phyloP scores from a whole-genome alignment of 2,113 vertebrate species.

The Furnarius figulus region DNA sequence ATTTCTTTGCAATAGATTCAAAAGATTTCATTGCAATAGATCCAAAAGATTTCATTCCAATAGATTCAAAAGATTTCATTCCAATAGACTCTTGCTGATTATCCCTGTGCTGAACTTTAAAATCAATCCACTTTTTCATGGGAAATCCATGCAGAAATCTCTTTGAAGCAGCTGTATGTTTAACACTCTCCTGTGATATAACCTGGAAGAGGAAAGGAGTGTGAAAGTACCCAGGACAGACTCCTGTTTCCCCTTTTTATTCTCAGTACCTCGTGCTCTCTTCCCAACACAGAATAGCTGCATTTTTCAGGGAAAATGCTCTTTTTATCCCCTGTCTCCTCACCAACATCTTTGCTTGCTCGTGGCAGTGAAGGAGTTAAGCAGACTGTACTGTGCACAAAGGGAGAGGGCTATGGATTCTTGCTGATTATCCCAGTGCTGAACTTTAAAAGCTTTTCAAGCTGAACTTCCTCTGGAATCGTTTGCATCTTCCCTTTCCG shows the following conservation, averaged over 20 bases:
- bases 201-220: background rate
- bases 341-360: background rate
- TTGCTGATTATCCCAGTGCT: background rate
- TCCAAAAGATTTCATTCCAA: too few species aligned
- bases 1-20: too few species aligned
- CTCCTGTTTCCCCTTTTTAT: background rate
- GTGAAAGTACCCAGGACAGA: background rate
- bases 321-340: background rate
- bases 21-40: too few species aligned
- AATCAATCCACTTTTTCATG: background rate
- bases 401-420: background rate
- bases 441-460: slow-evolving; percentile 15
- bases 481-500: slow-evolving; percentile 37
- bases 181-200: background rate
- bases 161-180: background rate
- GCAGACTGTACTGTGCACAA: background rate
- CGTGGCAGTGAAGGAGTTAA: slow-evolving; percentile 1
- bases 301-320: background rate
- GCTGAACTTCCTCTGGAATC: slow-evolving; percentile 18
- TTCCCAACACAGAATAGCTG: background rate
- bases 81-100: background rate
- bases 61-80: too few species aligned
- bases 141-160: background rate
- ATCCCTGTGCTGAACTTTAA: background rate
- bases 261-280: background rate